A percentile compares a stretch with the other conserved stretches of the same genome.
Evolutionary conservation across 2,797 vertebrate species (phyloP).

Genomic region (Tenualosa ilisha): DNA sequence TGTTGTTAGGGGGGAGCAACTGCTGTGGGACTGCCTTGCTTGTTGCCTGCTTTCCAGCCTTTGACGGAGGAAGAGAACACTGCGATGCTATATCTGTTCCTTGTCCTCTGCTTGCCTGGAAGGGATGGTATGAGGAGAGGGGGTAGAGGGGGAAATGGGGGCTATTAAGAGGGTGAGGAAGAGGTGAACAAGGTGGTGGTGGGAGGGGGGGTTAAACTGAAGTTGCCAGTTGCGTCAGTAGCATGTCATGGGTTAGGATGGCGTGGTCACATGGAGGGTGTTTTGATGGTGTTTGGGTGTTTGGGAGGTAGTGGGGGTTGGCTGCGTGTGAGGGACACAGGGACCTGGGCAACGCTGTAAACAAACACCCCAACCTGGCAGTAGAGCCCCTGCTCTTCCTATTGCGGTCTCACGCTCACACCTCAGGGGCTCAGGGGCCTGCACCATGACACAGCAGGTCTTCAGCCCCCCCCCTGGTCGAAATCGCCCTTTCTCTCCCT

Average conservation of each 20-base stretch:
- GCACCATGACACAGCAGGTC: constrained; percentile 40
- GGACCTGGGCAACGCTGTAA: constrained; percentile 63
- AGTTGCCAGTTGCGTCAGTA: constrained; percentile 15
- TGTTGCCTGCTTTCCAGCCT: not conserved
- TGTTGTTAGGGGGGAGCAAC: not conserved
- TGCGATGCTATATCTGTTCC: constrained; percentile 43
- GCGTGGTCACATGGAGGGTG: not conserved
- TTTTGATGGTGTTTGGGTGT: not conserved
- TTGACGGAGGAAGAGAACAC: constrained; percentile 39
- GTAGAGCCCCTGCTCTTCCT: not conserved
- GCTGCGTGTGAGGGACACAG: constrained; percentile 21
- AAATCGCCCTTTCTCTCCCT: not conserved
- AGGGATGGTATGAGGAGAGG: constrained; percentile 22
- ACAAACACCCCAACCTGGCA: constrained; percentile 60
- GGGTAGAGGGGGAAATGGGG: not conserved
- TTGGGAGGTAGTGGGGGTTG: not conserved
- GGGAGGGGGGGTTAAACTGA: not conserved
- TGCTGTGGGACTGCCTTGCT: not conserved
- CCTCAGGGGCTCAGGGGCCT: not conserved
- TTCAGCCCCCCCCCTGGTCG: not conserved
- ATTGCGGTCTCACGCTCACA: not conserved
- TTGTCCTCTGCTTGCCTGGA: constrained; percentile 25
- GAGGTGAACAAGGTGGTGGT: constrained; percentile 32
- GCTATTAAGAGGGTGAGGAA: constrained; percentile 25
- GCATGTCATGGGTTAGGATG: not conserved